Conservation (phyloP, 2,888 invertebrate genomes). For the Boloria euphrosyne region DNA sequence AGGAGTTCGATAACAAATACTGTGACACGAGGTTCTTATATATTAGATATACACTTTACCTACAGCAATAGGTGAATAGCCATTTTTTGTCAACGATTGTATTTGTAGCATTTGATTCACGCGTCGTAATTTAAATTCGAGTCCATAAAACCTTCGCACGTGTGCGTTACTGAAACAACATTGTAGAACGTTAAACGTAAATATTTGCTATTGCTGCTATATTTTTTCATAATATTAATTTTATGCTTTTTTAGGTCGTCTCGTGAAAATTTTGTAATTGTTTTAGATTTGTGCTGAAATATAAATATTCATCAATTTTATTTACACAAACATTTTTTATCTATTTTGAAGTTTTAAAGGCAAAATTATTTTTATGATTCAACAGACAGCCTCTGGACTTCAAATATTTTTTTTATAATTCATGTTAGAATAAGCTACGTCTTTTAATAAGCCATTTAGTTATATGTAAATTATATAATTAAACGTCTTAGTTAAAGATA, state of each 20-base stretch:
- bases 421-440: no score
- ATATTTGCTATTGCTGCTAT: slow-evolving; percentile 19
- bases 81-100: slow-evolving; percentile 14
- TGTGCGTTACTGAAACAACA: slow-evolving; percentile 27
- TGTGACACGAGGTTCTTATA: no score
- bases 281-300: not conserved
- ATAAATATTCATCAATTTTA: not conserved
- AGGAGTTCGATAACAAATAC: no score
- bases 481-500: no score
- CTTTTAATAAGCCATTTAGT: no score
- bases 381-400: no score
- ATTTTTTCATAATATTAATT: slow-evolving; percentile 20
- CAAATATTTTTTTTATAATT: no score
- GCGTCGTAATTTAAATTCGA: slow-evolving; percentile 30
- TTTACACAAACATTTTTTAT: no score
- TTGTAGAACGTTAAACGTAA: slow-evolving; percentile 13
- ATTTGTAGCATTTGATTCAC: slow-evolving; percentile 31
- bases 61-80: not conserved
- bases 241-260: slow-evolving; percentile 18
- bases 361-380: no score
- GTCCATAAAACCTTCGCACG: slow-evolving; percentile 28
- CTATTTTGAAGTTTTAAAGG: no score
- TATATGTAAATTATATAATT: no score
- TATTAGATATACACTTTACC: not conserved
- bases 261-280: not conserved